Conservation (phyloP, 2,113 vertebrate genomes). For the Muscicapa adusta region DNA sequence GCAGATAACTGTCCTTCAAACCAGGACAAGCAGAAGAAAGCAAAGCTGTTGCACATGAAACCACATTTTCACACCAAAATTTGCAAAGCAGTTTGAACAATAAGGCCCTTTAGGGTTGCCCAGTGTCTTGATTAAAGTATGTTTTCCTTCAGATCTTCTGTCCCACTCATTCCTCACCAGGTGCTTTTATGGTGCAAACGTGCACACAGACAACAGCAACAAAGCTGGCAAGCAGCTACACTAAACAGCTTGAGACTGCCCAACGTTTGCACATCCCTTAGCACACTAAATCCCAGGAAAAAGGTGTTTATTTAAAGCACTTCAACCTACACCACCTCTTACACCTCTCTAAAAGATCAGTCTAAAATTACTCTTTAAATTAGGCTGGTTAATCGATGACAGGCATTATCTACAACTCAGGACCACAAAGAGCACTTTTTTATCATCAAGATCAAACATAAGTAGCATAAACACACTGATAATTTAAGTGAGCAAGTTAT, state of each 20-base stretch:
- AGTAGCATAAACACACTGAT: constrained; percentile 16
- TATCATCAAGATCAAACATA: constrained; percentile 27
- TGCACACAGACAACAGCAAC: not conserved
- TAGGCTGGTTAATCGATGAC: not conserved
- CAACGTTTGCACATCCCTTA: not conserved
- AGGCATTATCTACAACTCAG: not conserved
- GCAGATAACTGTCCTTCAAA: too few species aligned
- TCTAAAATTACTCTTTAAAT: not conserved
- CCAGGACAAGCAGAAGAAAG: not conserved
- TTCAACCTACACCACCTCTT: not conserved
- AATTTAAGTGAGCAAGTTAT: constrained; percentile 48
- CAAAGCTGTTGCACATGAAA: not conserved
- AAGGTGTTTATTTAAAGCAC: not conserved
- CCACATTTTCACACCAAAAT: not conserved
- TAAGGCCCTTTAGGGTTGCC: not conserved
- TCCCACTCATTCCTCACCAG: not conserved
- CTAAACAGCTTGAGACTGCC: not conserved
- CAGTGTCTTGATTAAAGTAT: not conserved
- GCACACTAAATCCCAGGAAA: not conserved
- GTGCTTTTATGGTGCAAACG: not conserved
- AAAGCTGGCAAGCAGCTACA: not conserved
- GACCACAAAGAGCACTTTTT: not conserved
- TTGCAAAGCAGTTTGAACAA: not conserved
- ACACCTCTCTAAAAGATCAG: not conserved
- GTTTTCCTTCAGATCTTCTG: not conserved